These are phyloP conservation scores for Acleris emargana DNA, from an alignment of 2,888 invertebrate genomes.

Conservation along the genomic window DNA sequence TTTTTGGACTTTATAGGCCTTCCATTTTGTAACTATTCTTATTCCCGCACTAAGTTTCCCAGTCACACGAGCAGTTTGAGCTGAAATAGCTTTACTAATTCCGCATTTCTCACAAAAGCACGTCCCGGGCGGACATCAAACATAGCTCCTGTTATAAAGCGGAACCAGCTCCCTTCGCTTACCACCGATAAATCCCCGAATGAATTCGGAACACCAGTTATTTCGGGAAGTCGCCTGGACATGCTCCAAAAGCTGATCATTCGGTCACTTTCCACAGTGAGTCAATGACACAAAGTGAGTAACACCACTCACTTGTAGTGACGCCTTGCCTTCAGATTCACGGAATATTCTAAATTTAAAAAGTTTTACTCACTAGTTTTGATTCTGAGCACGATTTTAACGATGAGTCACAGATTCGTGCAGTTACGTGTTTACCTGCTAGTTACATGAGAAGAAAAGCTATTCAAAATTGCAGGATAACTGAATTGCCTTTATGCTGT, in stretches of 20 bases:
- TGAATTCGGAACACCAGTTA: slow-evolving; percentile 71
- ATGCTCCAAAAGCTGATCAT: slow-evolving; percentile 72
- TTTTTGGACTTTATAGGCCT: no score
- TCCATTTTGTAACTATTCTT: not conserved
- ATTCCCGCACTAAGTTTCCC: not conserved
- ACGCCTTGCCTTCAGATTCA: slow-evolving; percentile 46
- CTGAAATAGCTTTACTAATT: slow-evolving; percentile 33
- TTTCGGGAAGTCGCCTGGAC: slow-evolving; percentile 79
- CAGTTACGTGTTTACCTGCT: slow-evolving; percentile 1
- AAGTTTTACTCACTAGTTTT: slow-evolving; percentile 38
- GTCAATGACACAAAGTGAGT: slow-evolving; percentile 66
- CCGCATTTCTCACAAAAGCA: slow-evolving; percentile 24
- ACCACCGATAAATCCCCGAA: slow-evolving; percentile 65
- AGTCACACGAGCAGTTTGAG: slow-evolving; percentile 2
- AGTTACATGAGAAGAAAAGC: not conserved
- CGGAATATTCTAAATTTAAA: slow-evolving; percentile 56
- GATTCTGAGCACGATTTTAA: slow-evolving; percentile 29
- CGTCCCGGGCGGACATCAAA: slow-evolving; percentile 26
- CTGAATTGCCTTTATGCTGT: no score
- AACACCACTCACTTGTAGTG: slow-evolving; percentile 30
- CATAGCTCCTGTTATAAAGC: slow-evolving; percentile 41
- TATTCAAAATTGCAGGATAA: not conserved
- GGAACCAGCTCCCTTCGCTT: slow-evolving; percentile 58
- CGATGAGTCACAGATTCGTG: slow-evolving; percentile 28
- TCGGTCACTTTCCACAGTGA: slow-evolving; percentile 77